phyloP scores from a whole-genome alignment of 2,888 invertebrate genomes.

The Automeris io region DNA sequence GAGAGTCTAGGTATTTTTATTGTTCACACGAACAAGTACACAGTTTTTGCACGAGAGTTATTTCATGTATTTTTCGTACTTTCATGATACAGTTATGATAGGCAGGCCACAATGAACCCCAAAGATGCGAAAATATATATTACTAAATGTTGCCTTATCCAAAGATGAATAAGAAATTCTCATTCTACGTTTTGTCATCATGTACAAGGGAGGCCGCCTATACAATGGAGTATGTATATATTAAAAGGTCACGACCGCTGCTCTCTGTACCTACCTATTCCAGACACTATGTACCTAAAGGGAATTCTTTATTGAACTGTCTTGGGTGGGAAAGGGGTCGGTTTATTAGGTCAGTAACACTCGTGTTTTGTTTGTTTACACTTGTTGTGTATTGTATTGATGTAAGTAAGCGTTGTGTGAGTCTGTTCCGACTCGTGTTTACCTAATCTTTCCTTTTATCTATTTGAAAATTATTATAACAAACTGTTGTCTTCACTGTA shows the following conservation, averaged over 20 bases:
- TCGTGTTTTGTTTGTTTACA: slow-evolving; percentile 62
- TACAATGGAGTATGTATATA: slow-evolving; percentile 48
- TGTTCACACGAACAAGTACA: no score
- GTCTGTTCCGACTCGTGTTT: not conserved
- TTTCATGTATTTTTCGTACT: no score
- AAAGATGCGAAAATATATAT: slow-evolving; percentile 5
- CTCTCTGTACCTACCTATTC: slow-evolving; percentile 49
- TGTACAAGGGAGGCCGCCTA: slow-evolving; percentile 42
- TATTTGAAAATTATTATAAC: no score
- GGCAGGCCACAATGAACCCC: no score
- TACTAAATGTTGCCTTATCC: slow-evolving; percentile 24
- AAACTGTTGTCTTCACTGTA: no score
- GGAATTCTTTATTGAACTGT: slow-evolving; percentile 73
- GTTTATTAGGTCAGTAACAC: slow-evolving; percentile 74
- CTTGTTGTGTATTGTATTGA: slow-evolving; percentile 20
- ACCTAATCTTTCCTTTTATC: no score
- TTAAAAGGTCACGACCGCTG: slow-evolving; percentile 69
- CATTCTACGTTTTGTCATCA: slow-evolving; percentile 41
- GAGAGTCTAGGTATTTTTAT: no score
- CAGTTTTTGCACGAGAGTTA: no score
- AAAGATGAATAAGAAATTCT: slow-evolving; percentile 34
- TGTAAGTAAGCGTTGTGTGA: not conserved
- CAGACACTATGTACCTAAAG: slow-evolving; percentile 60
- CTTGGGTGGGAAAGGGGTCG: slow-evolving; percentile 69
- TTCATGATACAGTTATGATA: no score